Evolutionary conservation across 2,888 invertebrate species (phyloP), one percentile per base, ranked within the genome.

Genomic region (Diachrysia chrysitis): DNA sequence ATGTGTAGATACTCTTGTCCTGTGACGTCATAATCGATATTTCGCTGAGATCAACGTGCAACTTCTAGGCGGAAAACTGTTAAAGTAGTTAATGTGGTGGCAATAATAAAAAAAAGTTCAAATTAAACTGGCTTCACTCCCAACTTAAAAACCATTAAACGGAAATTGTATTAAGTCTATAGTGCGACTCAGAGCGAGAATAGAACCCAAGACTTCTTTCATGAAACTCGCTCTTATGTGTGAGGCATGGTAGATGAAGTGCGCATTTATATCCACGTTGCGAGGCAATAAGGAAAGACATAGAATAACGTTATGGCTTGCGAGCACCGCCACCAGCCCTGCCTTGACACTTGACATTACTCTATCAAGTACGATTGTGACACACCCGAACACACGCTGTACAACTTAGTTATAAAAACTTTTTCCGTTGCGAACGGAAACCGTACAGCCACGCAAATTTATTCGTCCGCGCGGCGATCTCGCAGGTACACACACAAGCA

Each of bases 301-400:
- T 35, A 62, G 51, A 46, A 60, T 17, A 64, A 29, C 35, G 42
- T 58, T 37, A 32, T 51, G 48, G 19, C 48, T 19, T 14, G 21
- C 10, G 16, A 25, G 54, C 54, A 16, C 16, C 59, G 46, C 65
- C 71, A 83, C 65, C 84, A 81, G 74, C 83, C 85, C 83, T 86
- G 85, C 71, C 88, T 88, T 89, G 88, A 88, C 88, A 84, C 78
- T 83, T 87, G 88, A 88, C 89, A 87, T 87, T 85, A 84, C 76
- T 82, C 82, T 83, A 83, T 84, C 84, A 83, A 65, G 76, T 79
- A 76, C 76, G 83, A 81, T 78, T 79, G 68, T 68, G 69, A 19
- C 48, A 51, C 21, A 42, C 42, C 71, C 73, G 55, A 78, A 73
- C 78, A 69, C 57, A 73, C 66, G 68, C 61, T 57, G 48, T 21